Evolutionary conservation across 2,113 vertebrate species (phyloP), one percentile per base, ranked within the genome.

Genomic region (Syrmaticus mikado): DNA sequence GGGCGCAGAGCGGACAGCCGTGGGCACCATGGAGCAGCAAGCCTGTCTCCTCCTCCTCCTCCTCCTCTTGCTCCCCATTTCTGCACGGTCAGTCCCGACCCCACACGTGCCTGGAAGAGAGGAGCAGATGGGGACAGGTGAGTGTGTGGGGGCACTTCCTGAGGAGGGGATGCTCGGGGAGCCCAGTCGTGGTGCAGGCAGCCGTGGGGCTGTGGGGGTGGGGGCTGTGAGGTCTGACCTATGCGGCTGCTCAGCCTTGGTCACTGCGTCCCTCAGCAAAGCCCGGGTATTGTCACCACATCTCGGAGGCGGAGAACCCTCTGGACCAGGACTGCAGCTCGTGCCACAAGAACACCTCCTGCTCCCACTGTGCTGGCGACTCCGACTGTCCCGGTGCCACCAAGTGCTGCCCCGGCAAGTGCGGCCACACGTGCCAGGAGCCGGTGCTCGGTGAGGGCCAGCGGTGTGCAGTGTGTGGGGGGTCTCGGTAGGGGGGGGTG

Each of bases 341-440:
- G 50, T 96, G 95, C 60, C 91, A 1, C 66, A 13, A 1, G 53
- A 28, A 80, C 0, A 18, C 13, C 45, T 58, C 84, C 66, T 95
- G 95, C 55, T 82, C 32, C 1, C 87, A 0, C 91, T 96, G 96
- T 45, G 15, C 71, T 8, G 4, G 30, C 0, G 96, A 96, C 1
- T 25, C 71, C 0, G 5, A 60, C 84, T 96, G 96, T 67, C 95
- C 3, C 0, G 87, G 92, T 38, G 64, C 28, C 45, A 82, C 74
- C 91, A 96, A 96, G 50, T 96, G 96, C 92, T 96, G 96, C 71
- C 96, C 96, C 67, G 85, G 94, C 92, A 95, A 96, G 67, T 96
- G 96, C 0, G 96, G 96, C 60, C 50, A 92, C 87, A 94, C 64
- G 0, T 96, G 96, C 90, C 96, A 96, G 96, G 93, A 96, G 82